Evolutionary conservation across 23 tunicate genomes (phyloP).

Genomic region (Aplidium turbinatum): DNA sequence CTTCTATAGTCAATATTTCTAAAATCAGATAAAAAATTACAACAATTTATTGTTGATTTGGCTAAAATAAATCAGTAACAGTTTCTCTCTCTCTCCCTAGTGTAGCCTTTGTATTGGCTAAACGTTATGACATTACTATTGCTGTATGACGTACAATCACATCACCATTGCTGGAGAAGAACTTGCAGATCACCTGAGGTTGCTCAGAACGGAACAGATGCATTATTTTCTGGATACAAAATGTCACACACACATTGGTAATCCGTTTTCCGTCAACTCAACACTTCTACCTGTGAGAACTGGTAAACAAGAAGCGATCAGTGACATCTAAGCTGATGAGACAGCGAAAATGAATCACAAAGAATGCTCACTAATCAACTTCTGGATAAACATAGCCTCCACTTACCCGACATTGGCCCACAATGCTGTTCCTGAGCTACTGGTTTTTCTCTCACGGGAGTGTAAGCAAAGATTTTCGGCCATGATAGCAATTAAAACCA

Average conservation of each 20-base stretch:
- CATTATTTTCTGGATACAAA: slow-evolving; percentile 34
- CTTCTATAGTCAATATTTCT: too few relatives aligned
- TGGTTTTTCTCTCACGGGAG: slow-evolving; percentile 38
- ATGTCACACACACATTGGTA: slow-evolving; percentile 18
- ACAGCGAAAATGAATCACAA: slow-evolving; percentile 27
- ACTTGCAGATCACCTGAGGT: slow-evolving; percentile 5
- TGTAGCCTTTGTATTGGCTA: too few relatives aligned
- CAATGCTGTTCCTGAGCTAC: slow-evolving; percentile 37
- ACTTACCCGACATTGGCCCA: slow-evolving; percentile 36
- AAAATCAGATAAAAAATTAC: too few relatives aligned
- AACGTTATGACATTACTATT: too few relatives aligned
- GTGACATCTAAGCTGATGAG: slow-evolving; percentile 12
- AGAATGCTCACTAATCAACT: too few relatives aligned
- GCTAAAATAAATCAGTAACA: too few relatives aligned
- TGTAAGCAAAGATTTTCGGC: slow-evolving; percentile 30
- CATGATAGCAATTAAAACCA: slow-evolving; percentile 24
- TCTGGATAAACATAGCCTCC: slow-evolving; percentile 39
- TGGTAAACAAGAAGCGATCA: slow-evolving; percentile 36
- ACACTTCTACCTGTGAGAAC: slow-evolving; percentile 30
- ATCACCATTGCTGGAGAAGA: too few relatives aligned
- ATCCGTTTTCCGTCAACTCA: slow-evolving; percentile 35
- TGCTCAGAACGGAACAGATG: slow-evolving; percentile 31
- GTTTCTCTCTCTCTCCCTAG: too few relatives aligned
- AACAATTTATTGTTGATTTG: too few relatives aligned
- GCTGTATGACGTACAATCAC: too few relatives aligned